A percentile compares a stretch with the other conserved stretches of the same genome.
Evolutionary conservation across 92 coral and sea anemone genomes (phyloP).

Genomic region (Paramuricea clavata): DNA sequence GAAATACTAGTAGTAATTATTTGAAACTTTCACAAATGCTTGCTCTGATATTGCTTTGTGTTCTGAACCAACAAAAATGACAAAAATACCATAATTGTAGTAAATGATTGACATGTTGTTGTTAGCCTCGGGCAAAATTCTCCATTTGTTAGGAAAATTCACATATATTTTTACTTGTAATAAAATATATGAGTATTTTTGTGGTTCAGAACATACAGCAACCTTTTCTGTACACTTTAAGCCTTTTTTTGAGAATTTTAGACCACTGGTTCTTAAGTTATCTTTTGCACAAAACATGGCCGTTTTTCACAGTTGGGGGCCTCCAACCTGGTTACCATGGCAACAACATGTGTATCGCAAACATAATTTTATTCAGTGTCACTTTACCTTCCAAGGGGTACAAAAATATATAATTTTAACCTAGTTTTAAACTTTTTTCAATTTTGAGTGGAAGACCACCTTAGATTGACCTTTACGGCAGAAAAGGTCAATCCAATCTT

Average conservation of each 20-base stretch:
- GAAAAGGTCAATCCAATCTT: too few species aligned
- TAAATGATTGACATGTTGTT: too few species aligned
- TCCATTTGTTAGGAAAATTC: too few species aligned
- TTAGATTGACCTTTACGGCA: too few species aligned
- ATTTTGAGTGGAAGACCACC: neutral
- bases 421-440: too few species aligned
- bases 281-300: neutral
- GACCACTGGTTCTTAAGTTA: neutral
- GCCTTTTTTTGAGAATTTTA: neutral
- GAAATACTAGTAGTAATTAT: neutral
- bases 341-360: neutral
- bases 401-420: too few species aligned
- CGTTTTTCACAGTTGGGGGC: neutral
- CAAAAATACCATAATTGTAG: too few species aligned
- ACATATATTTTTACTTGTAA: too few species aligned
- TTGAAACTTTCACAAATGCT: constrained; percentile 2
- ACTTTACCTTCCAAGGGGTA: too few species aligned
- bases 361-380: too few species aligned
- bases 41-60: neutral
- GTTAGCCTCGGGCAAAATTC: too few species aligned
- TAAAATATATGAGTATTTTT: too few species aligned
- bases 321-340: neutral
- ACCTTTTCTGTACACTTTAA: neutral
- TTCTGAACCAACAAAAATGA: neutral
- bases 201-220: neutral